phyloP scores from a whole-genome alignment of 2,113 vertebrate species.

The Paracyprichromis sp. region DNA sequence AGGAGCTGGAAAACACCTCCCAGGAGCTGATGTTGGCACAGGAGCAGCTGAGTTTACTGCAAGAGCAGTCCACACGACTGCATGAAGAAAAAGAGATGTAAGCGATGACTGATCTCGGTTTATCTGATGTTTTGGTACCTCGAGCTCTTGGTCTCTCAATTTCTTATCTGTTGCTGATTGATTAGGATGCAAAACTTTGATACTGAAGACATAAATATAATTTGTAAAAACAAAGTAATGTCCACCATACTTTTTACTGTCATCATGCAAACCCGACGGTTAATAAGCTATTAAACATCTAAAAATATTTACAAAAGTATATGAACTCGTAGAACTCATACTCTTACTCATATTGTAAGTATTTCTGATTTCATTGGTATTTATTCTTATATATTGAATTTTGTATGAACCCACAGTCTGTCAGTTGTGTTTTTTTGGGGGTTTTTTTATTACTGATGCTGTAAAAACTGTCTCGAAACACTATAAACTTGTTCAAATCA shows the following conservation, averaged over 20 bases:
- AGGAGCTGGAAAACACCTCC: conserved; percentile 77
- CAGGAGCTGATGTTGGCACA: conserved; percentile 76
- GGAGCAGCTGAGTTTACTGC: conserved; percentile 79
- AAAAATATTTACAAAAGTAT: background rate
- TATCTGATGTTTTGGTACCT: background rate
- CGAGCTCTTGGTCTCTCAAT: background rate
- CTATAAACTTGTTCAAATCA: background rate
- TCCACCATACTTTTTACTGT: background rate
- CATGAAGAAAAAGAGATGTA: conserved; percentile 88
- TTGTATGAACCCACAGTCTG: background rate
- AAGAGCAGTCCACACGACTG: conserved; percentile 74
- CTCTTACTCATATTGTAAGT: background rate
- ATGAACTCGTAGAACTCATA: background rate
- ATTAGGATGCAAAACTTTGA: background rate
- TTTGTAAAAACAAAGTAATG: background rate
- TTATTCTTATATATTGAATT: background rate
- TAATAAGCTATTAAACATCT: background rate
- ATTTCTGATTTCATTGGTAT: background rate
- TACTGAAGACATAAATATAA: background rate
- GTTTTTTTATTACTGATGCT: background rate
- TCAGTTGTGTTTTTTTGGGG: background rate
- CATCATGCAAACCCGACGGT: background rate
- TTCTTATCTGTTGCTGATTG: background rate
- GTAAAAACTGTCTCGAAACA: background rate
- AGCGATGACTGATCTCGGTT: conserved; percentile 18